A percentile compares a stretch with the other conserved stretches of the same genome.
phyloP scores from a whole-genome alignment of 2,888 invertebrate genomes.

The Mycalesis mineus region DNA sequence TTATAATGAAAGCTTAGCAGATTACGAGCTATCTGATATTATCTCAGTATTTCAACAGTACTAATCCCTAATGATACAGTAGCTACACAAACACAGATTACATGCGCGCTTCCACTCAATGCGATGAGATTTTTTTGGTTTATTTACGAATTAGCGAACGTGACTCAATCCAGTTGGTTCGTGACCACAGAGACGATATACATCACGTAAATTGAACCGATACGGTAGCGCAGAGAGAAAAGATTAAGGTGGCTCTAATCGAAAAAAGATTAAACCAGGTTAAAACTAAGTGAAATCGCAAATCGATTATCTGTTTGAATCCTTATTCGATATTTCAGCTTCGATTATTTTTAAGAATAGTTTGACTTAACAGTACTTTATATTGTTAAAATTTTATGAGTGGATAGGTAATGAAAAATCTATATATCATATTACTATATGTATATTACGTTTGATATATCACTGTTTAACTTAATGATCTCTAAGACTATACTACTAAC shows the following conservation, averaged over 20 bases:
- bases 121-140: constrained; percentile 14
- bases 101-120: constrained; percentile 1
- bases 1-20: too few species aligned
- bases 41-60: too few species aligned
- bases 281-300: background rate
- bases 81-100: background rate
- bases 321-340: too few species aligned
- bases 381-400: too few species aligned
- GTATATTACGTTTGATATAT: too few species aligned
- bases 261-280: constrained; percentile 1
- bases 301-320: background rate
- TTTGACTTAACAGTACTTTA: too few species aligned
- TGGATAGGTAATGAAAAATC: too few species aligned
- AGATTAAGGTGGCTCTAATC: too few species aligned
- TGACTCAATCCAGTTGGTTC: constrained; percentile 20
- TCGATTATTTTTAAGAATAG: too few species aligned
- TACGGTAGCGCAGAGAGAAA: background rate
- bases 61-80: background rate
- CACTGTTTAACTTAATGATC: too few species aligned
- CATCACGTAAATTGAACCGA: constrained; percentile 18
- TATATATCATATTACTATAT: too few species aligned
- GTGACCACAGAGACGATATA: constrained; percentile 13
- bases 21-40: background rate
- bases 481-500: too few species aligned
- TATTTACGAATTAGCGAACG: constrained; percentile 23